Evolutionary conservation across 1,140 invertebrate species (phyloP), one percentile per base, ranked within the genome.

Genomic region (Galleria mellonella): DNA sequence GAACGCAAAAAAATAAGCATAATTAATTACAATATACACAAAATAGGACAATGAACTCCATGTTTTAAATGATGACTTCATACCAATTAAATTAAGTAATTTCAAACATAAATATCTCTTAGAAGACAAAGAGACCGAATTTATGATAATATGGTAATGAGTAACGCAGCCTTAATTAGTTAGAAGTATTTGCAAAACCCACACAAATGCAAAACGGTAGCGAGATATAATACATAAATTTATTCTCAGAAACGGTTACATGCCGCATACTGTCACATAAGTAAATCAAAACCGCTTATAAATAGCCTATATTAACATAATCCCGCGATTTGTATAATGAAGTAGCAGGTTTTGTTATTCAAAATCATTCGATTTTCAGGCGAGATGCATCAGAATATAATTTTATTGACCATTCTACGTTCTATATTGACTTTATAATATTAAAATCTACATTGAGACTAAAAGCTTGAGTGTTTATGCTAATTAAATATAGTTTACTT

Each of bases 251-350:
- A 72, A 75, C 45, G 49, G 62, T 63, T 68, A 71, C 66, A 68
- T 55, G 59, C 49, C 35, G 50, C 56, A 61, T 43, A 67, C 54
- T 51, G 59, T 55, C 53, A 51, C 51, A 49, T 60, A 70, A 62
- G 67, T 75, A 77, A 77, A 75, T 73, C 74, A 78, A 71, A 74
- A 63, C 66, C 49, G 63, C 68, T 76, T 78, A 76, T 59, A 73
- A 72, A 73, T 65, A 68, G 55, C 51, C 58, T 44, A 36, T 56
- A 82, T 83, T 83, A 72, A 61, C 76, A 83, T 83, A 83, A 82
- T 81, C 63, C 59, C 41, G 58, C 67, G 32, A 79, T 83, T 77
- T 77, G 67, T 67, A 83, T 83, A 81, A 79, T 79, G 53, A 79
- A 71, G 53, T 62, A 54, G 65, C 57, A 55, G 52, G 63, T 62